phyloP scores from a whole-genome alignment of 1,140 invertebrate genomes.

The Drosophila santomea region DNA sequence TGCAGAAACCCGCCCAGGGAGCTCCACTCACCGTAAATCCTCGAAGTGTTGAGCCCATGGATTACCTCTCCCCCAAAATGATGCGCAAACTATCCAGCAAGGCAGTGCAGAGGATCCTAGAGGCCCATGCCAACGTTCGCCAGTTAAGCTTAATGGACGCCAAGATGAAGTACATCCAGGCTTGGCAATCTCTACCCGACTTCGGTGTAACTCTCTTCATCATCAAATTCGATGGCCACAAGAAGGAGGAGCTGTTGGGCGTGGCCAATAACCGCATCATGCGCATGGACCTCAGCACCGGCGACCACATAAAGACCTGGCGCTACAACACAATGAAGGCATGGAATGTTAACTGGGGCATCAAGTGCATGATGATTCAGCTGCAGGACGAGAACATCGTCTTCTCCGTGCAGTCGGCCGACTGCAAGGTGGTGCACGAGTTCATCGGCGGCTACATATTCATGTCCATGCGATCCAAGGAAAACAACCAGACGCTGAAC shows the following conservation, averaged over 20 bases:
- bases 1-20: conserved; percentile 93
- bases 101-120: conserved; percentile 93
- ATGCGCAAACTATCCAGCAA: conserved; percentile 92
- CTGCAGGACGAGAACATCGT: conserved; percentile 97
- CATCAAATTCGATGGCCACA: conserved; percentile 95
- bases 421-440: conserved; percentile 99
- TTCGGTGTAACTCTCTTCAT: conserved; percentile 98
- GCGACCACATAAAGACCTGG: conserved; percentile 99
- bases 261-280: conserved; percentile 98
- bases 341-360: conserved; percentile 99
- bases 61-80: conserved; percentile 96
- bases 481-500: conserved; percentile 98
- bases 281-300: conserved; percentile 96
- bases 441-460: conserved; percentile 99
- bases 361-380: conserved; percentile 99
- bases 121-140: conserved; percentile 98
- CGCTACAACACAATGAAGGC: conserved; percentile 98
- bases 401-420: conserved; percentile 96
- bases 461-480: conserved; percentile 98
- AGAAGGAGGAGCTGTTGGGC: conserved; percentile 96
- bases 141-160: conserved; percentile 95
- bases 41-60: conserved; percentile 92
- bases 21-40: conserved; percentile 89
- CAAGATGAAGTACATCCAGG: conserved; percentile 98
- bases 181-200: conserved; percentile 98